Evolutionary conservation across 2,888 invertebrate genomes (phyloP), one percentile per base, ranked within the genome.

Genomic region (Aradus depressus): DNA sequence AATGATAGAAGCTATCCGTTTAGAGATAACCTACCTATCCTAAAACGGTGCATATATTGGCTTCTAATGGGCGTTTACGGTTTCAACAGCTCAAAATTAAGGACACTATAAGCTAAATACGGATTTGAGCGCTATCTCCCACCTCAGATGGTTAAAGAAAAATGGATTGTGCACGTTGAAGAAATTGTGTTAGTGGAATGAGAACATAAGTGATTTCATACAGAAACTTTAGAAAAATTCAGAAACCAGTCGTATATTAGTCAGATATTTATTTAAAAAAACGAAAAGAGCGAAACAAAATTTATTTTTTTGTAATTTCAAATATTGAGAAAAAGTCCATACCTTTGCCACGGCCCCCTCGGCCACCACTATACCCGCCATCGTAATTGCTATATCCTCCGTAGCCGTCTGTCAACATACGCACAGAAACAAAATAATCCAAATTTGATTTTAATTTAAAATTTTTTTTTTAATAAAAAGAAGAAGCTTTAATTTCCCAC

Each of bases 321-420:
- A 6, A 6, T 4, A 19, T 35, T 41, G 6, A 23, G 21, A 22
- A 45, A 8, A 14, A 23, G 22, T 18, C 19, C 43, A 35, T 55
- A 55, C 62, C 63, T 58, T 61, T 62, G 55, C 63, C 83, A 75
- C 84, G 77, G 76, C 85, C 83, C 74, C 83, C 77, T 74, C 86
- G 83, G 73, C 84, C 84, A 75, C 84, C 81, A 72, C 74, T 76
- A 73, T 85, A 85, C 76, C 86, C 85, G 77, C 84, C 84, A 73
- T 85, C 83, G 79, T 82, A 84, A 76, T 81, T 79, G 80, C 84
- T 82, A 76, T 84, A 85, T 79, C 84, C 86, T 81, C 75, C 72
- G 72, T 77, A 76, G 75, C 73, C 70, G 65, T 67, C 67, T 61
- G 55, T 51, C 49, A 49, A 54, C 41, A 41, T 38, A 54, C 44